Base-by-base conservation (phyloP, 2,888 invertebrate genomes). In the Ariolimax columbianus region DNA sequence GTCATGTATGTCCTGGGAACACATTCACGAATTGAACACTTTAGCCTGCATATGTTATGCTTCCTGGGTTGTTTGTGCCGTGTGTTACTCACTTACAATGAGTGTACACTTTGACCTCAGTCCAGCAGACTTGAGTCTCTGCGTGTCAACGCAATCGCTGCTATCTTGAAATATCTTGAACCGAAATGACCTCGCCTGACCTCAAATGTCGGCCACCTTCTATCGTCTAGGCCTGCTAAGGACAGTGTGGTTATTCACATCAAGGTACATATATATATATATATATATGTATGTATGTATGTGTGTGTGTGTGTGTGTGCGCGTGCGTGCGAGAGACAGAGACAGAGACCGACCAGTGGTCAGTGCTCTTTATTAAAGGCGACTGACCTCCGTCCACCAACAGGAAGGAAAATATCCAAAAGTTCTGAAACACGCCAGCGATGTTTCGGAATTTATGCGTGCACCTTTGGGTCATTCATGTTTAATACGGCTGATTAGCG, bases 141-240 rank as follows among this genome's bases (percentile, higher is more conserved):
- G 47, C 23, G 23, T 19, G 19, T 55, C 55, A 9, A 23, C 23
- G 66, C 17, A 30, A 66, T 66, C 33, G 33, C 1, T 33, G 0
- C 30, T 30, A 6, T 14, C 1, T 66, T 33, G 33, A 33, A 66
- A 66, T 6, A 33, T 7, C 14, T 33, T 77, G 83, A 77, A 77
- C 83, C 51, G 66, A 83, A 66, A 66, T 77, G 83, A 47, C 77
- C 83, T 33, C 78, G 3, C 17, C 38, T 78, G 77, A 77, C 83
- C 77, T 83, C 30, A 40, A 70, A 33, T 51, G 33, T 30, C 78
- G 77, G 83, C 72, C 78, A 70, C 83, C 78, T 83, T 70, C 51
- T 51, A 38, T n/a, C 68, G 19, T 14, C 11, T 73, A 72, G 23
- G 26, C n/a, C 40, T 82, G 75, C 51, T 55, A 38, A 19, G 75